A percentile compares a stretch with the other conserved stretches of the same genome.
phyloP scores from a whole-genome alignment of 1,140 invertebrate species.

The Triops cancriformis region DNA sequence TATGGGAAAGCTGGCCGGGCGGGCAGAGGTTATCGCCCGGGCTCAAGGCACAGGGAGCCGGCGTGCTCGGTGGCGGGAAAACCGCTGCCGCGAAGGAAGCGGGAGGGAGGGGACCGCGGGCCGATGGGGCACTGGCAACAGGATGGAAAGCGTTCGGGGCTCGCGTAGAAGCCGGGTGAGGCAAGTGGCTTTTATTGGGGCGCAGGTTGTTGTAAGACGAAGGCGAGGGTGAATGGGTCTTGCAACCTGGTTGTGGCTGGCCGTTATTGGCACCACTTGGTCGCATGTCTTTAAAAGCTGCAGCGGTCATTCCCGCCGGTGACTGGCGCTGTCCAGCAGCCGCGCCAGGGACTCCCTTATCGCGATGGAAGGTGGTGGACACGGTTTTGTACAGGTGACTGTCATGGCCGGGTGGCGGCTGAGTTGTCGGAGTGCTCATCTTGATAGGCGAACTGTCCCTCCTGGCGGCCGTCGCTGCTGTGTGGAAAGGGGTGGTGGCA shows the following conservation, averaged over 20 bases:
- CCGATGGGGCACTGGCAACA: conserved; percentile 18
- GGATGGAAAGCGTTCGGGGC: neutral
- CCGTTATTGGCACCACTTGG: neutral
- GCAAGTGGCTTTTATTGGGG: neutral
- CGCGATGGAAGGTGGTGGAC: conserved; percentile 23
- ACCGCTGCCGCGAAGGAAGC: conserved; percentile 31
- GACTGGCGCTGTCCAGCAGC: conserved; percentile 2
- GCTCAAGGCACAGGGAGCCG: conserved; percentile 22
- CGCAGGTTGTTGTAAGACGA: neutral
- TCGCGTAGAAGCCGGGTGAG: neutral
- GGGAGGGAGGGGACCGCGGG: conserved; percentile 28
- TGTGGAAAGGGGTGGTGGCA: conserved; percentile 22
- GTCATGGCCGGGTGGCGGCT: conserved; percentile 27
- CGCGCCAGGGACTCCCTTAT: conserved; percentile 2
- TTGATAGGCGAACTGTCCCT: conserved; percentile 28
- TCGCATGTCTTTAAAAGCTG: neutral
- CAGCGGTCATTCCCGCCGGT: neutral
- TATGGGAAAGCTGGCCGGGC: neutral
- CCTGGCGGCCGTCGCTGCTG: conserved; percentile 19
- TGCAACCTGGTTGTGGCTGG: neutral
- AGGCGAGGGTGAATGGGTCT: neutral
- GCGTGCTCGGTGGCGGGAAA: conserved; percentile 26
- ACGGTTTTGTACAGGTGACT: conserved; percentile 22
- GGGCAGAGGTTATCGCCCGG: neutral
- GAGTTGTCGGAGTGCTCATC: conserved; percentile 30